Evolutionary conservation across 2,113 vertebrate species (phyloP).

Genomic region (Micromys minutus): DNA sequence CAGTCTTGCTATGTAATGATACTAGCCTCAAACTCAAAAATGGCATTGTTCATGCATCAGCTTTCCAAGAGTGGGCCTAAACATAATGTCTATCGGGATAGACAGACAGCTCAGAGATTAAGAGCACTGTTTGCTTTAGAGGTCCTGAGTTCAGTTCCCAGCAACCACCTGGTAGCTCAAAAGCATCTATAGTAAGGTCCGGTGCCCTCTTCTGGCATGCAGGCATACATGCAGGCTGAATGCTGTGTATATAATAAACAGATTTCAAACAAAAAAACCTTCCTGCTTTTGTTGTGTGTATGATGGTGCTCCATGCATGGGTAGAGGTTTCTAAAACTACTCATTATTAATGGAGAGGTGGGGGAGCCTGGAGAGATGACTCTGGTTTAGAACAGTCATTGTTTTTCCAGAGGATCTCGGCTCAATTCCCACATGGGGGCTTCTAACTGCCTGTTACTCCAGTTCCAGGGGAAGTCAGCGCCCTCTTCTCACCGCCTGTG

Average conservation of each 20-base stretch:
- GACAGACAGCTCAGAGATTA: too few species aligned
- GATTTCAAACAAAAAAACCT: too few species aligned
- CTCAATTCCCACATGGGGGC: neutral
- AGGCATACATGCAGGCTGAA: too few species aligned
- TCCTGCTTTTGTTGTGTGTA: neutral
- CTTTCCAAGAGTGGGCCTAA: neutral
- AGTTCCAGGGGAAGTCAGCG: too few species aligned
- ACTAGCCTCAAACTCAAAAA: neutral
- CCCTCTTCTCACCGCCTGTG: too few species aligned
- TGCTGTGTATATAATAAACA: too few species aligned
- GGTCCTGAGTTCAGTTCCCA: too few species aligned
- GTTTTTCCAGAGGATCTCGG: neutral
- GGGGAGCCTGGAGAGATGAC: neutral
- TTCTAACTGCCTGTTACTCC: too few species aligned
- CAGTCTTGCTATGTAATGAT: neutral
- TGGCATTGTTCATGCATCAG: neutral
- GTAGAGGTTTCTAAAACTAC: neutral
- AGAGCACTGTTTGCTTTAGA: too few species aligned
- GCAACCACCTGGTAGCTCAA: too few species aligned
- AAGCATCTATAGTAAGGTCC: too few species aligned
- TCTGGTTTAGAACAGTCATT: neutral
- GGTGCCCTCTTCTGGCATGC: too few species aligned
- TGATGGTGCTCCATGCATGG: neutral
- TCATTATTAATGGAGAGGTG: neutral
- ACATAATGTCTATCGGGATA: neutral